These are phyloP conservation scores for Drepana arcuata DNA, from an alignment of 1,140 invertebrate species.

Conservation along the genomic window DNA sequence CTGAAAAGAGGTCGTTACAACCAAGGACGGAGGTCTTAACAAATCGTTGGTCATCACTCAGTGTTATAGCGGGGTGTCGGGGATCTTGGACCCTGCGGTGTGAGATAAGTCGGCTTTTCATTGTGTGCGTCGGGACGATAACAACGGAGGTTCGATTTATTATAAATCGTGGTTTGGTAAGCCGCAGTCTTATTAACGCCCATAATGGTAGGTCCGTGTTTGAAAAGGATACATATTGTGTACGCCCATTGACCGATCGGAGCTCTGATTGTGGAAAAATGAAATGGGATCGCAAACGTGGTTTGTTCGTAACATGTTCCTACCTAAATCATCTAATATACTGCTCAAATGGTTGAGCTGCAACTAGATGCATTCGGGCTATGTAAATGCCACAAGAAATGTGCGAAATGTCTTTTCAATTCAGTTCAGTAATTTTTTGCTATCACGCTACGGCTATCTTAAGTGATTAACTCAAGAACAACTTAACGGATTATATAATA, in stretches of 20 bases:
- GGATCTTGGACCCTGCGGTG: constrained; percentile 22
- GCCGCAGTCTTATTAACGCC: constrained; percentile 17
- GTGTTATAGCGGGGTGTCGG: constrained; percentile 32
- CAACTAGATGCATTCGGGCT: too few species aligned
- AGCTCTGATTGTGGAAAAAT: neutral
- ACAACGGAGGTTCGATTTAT: constrained; percentile 38
- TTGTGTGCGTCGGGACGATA: constrained; percentile 40
- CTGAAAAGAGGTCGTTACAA: constrained; percentile 59
- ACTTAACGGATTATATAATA: too few species aligned
- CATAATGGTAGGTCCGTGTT: constrained; percentile 9
- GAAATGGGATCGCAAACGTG: too few species aligned
- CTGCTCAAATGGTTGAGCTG: too few species aligned
- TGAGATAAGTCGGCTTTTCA: constrained; percentile 51
- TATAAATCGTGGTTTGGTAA: constrained; percentile 36
- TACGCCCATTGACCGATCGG: neutral
- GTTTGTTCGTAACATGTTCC: too few species aligned
- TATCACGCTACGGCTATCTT: too few species aligned
- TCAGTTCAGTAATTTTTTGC: too few species aligned
- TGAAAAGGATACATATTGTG: constrained; percentile 1
- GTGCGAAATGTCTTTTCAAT: too few species aligned
- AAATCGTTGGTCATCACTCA: constrained; percentile 65
- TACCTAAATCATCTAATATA: too few species aligned
- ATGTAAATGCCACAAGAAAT: too few species aligned
- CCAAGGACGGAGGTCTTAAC: constrained; percentile 50
- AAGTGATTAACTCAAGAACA: too few species aligned